phyloP scores from a whole-genome alignment of 2,888 invertebrate genomes.

The Neoascia interrupta region DNA sequence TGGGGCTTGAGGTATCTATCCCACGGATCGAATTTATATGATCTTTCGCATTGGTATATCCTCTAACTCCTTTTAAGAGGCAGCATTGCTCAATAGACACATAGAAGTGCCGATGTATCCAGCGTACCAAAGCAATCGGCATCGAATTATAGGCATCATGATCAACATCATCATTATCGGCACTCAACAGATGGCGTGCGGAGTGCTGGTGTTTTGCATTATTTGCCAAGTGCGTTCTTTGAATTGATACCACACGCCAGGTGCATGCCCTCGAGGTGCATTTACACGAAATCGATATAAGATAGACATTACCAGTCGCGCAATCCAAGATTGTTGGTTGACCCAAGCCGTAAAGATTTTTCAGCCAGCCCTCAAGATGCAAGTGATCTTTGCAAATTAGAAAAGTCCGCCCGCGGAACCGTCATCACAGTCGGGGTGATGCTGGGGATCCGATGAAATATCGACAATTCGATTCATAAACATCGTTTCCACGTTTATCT shows the following conservation, averaged over 20 bases:
- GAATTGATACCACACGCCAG: conserved; percentile 32
- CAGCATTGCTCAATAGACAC: too few relatives aligned
- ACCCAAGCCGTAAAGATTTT: conserved; percentile 3
- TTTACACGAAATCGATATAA: conserved; percentile 5
- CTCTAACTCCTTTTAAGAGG: too few relatives aligned
- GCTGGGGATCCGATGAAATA: conserved; percentile 46
- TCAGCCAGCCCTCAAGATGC: conserved; percentile 38
- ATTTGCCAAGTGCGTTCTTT: conserved; percentile 44
- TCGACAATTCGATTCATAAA: conserved; percentile 63
- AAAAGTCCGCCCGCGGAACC: conserved; percentile 46
- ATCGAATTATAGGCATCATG: too few relatives aligned
- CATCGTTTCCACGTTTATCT: conserved; percentile 32
- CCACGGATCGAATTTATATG: too few relatives aligned
- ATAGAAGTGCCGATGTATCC: too few relatives aligned
- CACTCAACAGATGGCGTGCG: conserved; percentile 41
- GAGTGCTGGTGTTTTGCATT: conserved; percentile 10
- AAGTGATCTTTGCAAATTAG: conserved; percentile 45
- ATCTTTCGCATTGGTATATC: too few relatives aligned
- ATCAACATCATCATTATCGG: conserved; percentile 38
- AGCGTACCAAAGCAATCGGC: too few relatives aligned
- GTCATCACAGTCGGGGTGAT: conserved; percentile 38
- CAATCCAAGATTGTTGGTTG: conserved; percentile 22
- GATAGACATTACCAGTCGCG: conserved; percentile 38
- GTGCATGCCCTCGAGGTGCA: conserved; percentile 41
- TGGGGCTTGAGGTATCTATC: too few relatives aligned